Evolutionary conservation across 1,140 invertebrate genomes (phyloP).

Genomic region (Bombus soroeensis): DNA sequence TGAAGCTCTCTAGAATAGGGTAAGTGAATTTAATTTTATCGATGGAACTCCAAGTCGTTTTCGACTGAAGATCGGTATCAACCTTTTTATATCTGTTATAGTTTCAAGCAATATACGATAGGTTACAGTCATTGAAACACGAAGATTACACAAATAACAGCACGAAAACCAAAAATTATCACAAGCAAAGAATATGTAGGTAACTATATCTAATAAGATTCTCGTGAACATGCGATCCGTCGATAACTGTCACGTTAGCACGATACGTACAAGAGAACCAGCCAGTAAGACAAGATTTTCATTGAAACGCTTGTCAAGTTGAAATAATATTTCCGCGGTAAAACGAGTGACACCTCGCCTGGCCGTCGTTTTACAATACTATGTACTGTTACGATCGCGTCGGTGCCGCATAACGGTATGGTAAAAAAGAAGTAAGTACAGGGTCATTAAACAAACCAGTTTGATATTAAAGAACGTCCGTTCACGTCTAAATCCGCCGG

Average conservation of each 20-base stretch:
- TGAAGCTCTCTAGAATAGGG: background rate
- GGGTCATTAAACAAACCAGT: constrained; percentile 52
- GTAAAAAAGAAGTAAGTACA: constrained; percentile 17
- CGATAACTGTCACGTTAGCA: constrained; percentile 5
- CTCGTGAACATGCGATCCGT: background rate
- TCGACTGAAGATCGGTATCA: background rate
- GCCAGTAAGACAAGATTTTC: background rate
- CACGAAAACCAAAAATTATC: too few species aligned
- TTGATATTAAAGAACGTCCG: constrained; percentile 36
- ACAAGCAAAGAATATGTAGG: too few species aligned
- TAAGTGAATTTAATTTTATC: background rate
- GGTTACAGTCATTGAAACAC: too few species aligned
- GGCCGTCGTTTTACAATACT: constrained; percentile 11
- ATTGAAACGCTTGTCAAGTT: background rate
- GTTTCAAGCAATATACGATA: too few species aligned
- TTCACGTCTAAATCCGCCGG: constrained; percentile 41
- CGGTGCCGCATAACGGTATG: constrained; percentile 27
- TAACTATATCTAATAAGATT: background rate
- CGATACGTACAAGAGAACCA: background rate
- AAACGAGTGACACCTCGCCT: background rate
- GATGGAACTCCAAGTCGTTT: background rate
- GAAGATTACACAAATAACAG: too few species aligned
- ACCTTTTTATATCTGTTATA: too few species aligned
- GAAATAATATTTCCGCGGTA: background rate
- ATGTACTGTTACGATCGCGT: constrained; percentile 14